Evolutionary conservation across 2,888 invertebrate genomes (phyloP), one percentile per base, ranked within the genome.

Genomic region (Noctua pronuba): DNA sequence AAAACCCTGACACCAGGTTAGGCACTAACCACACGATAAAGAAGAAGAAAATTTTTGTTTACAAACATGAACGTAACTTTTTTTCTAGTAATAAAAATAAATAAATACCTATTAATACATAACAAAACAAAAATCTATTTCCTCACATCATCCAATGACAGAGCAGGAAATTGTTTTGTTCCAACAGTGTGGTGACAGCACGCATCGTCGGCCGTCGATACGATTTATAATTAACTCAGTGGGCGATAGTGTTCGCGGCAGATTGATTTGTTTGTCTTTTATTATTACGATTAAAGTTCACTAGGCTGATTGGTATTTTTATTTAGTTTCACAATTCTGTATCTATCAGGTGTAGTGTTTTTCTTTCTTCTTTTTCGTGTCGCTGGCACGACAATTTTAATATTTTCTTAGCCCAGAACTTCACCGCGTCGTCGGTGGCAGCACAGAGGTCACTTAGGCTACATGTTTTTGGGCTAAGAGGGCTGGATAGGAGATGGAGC

Each of bases 141-240:
- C 24, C 46, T 21, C 62, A 28, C 7, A 21, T 35, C 21, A 24
- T 5, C 16, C 7, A 55, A 4, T 67, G 62, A 44, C 46, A 38
- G 46, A 31, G 6, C 8, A 52, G 64, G 58, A 84, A 73, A 70
- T 80, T n/a, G 52, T 65, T 69, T 28, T 24, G 44, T 6, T 16
- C 18, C 16, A 64, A 72, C 85, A 75, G 41, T 75, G 55, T 41
- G 75, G 35, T 80, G 75, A 52, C 52, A 21, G 8, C 64, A 69
- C 71, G 38, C 80, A 65, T 72, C 67, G 71, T 24, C 31, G 41
- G 44, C 38, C 55, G 21, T 55, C 31, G 70, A 75, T 80, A 46
- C 64, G 35, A 80, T 85, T 65, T 72, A 38, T 75, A 83, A 82
- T 80, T 75, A 80, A 80, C 46, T 66, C 67, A 28, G 24, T 24